phyloP scores from a whole-genome alignment of 2,113 vertebrate species.

The Falco punctatus region DNA sequence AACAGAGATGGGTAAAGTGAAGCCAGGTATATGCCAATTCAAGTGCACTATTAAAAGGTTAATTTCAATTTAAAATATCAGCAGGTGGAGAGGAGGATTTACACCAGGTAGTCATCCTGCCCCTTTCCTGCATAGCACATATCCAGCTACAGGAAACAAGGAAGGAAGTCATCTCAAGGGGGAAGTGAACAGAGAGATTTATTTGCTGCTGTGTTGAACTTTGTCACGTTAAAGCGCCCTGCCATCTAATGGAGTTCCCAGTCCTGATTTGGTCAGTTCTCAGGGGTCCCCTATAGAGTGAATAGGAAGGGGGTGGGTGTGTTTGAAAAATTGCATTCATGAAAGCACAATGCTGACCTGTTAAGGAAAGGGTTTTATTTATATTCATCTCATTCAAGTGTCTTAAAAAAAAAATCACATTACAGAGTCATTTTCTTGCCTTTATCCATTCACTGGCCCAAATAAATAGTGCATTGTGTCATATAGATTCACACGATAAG shows the following conservation, averaged over 20 bases:
- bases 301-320: neutral
- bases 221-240: constrained; percentile 22
- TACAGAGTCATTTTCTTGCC: neutral
- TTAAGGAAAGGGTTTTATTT: neutral
- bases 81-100: neutral
- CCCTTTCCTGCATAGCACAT: neutral
- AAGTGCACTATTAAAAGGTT: neutral
- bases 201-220: constrained; percentile 45
- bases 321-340: neutral
- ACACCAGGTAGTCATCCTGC: neutral
- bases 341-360: neutral
- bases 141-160: constrained; percentile 29
- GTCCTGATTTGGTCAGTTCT: neutral
- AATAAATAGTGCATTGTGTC: neutral
- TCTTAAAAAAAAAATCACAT: neutral
- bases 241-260: constrained; percentile 18
- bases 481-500: neutral
- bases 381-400: neutral
- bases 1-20: neutral
- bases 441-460: neutral
- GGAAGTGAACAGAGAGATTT: constrained; percentile 51
- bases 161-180: constrained; percentile 44
- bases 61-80: constrained; percentile 14
- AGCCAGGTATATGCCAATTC: neutral
- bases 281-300: neutral